Percentiles rank a stretch among this genome's conserved stretches.
phyloP scores from a whole-genome alignment of 2,888 invertebrate species.

The Ormia ochracea region DNA sequence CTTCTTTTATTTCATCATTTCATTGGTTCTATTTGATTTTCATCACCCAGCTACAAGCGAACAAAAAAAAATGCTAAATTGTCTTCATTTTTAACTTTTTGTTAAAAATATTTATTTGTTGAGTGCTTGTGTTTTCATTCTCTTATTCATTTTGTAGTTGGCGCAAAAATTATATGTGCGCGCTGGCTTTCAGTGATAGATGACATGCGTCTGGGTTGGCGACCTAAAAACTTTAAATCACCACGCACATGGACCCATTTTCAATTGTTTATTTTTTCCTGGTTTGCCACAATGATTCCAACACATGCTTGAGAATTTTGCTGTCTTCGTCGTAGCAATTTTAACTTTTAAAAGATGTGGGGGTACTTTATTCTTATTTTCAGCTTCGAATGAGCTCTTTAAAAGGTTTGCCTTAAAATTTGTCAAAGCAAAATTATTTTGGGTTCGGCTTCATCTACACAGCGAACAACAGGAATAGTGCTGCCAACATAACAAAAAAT shows the following conservation, averaged over 20 bases:
- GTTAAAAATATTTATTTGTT: slow-evolving; percentile 28
- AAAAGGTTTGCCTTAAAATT: slow-evolving; percentile 23
- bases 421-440: slow-evolving; percentile 30
- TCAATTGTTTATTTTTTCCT: slow-evolving; percentile 37
- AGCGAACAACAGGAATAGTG: too few relatives aligned
- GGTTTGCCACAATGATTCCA: slow-evolving; percentile 16
- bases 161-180: slow-evolving; percentile 29
- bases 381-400: not conserved
- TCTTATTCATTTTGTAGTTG: not conserved
- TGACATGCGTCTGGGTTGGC: slow-evolving; percentile 64
- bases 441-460: slow-evolving; percentile 31
- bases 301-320: not conserved
- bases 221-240: slow-evolving; percentile 50
- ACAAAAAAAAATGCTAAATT: slow-evolving; percentile 35
- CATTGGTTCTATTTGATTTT: slow-evolving; percentile 35
- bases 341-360: slow-evolving; percentile 24
- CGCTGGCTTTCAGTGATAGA: slow-evolving; percentile 59
- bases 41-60: slow-evolving; percentile 31
- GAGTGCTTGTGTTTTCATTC: slow-evolving; percentile 47
- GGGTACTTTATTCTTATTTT: slow-evolving; percentile 13
- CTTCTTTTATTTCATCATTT: slow-evolving; percentile 7
- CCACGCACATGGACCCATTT: slow-evolving; percentile 60
- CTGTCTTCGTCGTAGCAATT: not conserved
- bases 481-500: too few relatives aligned
- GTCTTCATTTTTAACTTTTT: slow-evolving; percentile 13